Evolutionary conservation across 2,113 vertebrate species (phyloP), one percentile per base, ranked within the genome.

Genomic region (Salvelinus fontinalis): DNA sequence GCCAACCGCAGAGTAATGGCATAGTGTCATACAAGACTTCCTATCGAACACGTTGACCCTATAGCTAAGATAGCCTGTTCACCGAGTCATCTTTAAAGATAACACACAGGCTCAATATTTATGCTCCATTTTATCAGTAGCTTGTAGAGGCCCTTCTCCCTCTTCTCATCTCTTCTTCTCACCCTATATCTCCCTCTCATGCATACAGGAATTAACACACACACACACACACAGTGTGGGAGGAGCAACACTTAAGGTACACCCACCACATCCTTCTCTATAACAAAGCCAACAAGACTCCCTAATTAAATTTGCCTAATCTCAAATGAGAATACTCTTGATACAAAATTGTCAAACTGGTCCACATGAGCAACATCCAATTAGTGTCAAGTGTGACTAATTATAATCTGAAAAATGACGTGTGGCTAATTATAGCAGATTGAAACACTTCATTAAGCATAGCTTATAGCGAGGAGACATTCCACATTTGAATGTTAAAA

Each of bases 381-480:
- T 93, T 93, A 92, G 89, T 87, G 85, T 89, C 84, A 86, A 91
- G 90, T 88, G 82, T 89, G 85, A 88, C 88, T 91, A 91, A 93
- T 93, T 92, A 93, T 86, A 91, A 91, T 92, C 90, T 85, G 90
- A 90, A 88, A 89, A 91, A 91, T 83, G 90, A 88, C 89, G 75
- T 39, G 79, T 86, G 83, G 88, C 86, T 91, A 90, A 92, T 91
- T 90, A 92, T 91, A 90, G 87, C 88, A 87, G 85, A 87, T 83
- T 90, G 90, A 92, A 91, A 90, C 88, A 88, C 85, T 91, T 90
- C 88, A 90, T 91, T 91, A 89, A 83, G 78, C 82, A 79, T 79
- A 80, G 77, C 80, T 89, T 88, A 87, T 84, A 83, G 83, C 85
- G 79, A 87, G 83, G 85, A 87, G 81, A 87, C 84, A 80, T 87